Conservation (phyloP, 2,797 vertebrate species). For the Pterois miles region DNA sequence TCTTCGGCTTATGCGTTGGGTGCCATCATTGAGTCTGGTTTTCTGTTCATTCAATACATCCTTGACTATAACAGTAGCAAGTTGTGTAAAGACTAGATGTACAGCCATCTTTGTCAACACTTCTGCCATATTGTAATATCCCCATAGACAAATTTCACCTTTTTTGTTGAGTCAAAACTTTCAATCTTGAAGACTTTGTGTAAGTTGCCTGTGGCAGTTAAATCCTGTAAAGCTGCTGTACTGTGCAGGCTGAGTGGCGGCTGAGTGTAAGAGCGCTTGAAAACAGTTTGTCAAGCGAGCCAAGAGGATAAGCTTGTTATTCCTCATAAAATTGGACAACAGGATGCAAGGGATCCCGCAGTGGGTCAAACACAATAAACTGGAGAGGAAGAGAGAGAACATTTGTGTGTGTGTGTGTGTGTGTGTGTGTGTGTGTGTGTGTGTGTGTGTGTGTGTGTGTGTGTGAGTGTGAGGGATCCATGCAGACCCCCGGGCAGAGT, state of each 20-base stretch:
- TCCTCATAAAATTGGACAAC: conserved; percentile 74
- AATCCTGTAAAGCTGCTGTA: conserved; percentile 5
- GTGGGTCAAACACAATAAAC: conserved; percentile 73
- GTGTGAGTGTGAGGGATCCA: conserved; percentile 30
- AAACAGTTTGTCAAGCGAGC: conserved; percentile 27
- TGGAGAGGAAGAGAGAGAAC: conserved; percentile 53
- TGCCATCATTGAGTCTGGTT: not conserved
- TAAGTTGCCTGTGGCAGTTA: not conserved
- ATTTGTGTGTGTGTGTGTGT: conserved; percentile 32
- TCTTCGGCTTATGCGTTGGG: not conserved
- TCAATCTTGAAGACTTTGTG: not conserved
- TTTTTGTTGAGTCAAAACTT: conserved; percentile 7
- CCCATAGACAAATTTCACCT: not conserved
- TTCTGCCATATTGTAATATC: not conserved
- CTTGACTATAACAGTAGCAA: not conserved
- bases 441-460: conserved; percentile 29
- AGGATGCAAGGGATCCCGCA: conserved; percentile 71
- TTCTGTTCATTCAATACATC: not conserved
- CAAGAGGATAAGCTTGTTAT: conserved; percentile 64
- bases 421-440: conserved; percentile 30
- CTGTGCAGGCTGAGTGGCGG: not conserved
- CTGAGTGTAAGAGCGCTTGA: conserved; percentile 23
- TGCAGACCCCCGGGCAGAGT: conserved; percentile 63
- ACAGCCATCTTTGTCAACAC: not conserved
- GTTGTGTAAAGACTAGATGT: not conserved